Percentiles rank a stretch among this genome's conserved stretches.
Evolutionary conservation across 1,140 invertebrate genomes (phyloP).

Genomic region (Musca domestica): DNA sequence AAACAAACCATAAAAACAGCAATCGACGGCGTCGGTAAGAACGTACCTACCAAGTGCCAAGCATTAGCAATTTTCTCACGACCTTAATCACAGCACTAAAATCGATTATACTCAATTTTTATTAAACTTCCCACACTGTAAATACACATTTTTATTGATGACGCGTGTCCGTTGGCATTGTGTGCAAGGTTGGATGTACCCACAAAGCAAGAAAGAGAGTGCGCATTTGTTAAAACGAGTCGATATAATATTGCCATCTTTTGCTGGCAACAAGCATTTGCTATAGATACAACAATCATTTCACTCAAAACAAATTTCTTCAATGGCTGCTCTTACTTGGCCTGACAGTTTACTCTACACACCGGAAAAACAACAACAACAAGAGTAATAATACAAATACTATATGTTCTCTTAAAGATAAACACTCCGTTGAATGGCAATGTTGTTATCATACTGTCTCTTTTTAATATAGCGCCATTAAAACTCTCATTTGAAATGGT

Average conservation of each 20-base stretch:
- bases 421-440: constrained; percentile 17
- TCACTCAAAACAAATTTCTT: constrained; percentile 14
- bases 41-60: background rate
- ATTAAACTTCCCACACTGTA: constrained; percentile 24
- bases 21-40: background rate
- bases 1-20: constrained; percentile 15
- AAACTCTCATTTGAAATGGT: constrained; percentile 27
- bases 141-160: constrained; percentile 38
- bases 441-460: constrained; percentile 11
- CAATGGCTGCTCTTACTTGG: constrained; percentile 19
- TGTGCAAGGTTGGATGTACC: constrained; percentile 24
- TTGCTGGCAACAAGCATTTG: background rate
- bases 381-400: background rate
- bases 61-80: constrained; percentile 21
- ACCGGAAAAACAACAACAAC: background rate
- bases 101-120: constrained; percentile 49
- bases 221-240: no score
- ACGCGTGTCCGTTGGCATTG: constrained; percentile 39
- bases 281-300: background rate
- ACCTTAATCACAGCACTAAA: constrained; percentile 33
- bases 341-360: no score
- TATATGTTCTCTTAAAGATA: constrained; percentile 4
- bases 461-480: background rate
- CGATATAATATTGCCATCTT: no score
- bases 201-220: constrained; percentile 8